Conservation (phyloP, 1,140 invertebrate genomes). For the Bombus polaris region DNA sequence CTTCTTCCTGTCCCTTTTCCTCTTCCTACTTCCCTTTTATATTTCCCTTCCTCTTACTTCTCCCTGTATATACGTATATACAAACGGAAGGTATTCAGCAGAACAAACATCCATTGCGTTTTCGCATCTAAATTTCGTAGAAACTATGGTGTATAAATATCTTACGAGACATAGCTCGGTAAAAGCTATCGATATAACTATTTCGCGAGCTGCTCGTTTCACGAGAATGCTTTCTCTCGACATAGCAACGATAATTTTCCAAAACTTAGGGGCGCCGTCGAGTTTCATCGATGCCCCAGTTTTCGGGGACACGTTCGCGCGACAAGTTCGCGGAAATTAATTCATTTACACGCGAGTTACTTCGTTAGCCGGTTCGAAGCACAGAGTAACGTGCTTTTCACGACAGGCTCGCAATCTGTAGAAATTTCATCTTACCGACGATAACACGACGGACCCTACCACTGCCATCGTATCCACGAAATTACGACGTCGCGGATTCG, state of each 20-base stretch:
- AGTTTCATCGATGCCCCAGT: conserved; percentile 1
- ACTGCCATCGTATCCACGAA: background rate
- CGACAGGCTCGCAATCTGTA: conserved; percentile 25
- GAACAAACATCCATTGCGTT: no score
- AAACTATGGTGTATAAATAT: background rate
- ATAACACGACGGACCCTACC: conserved; percentile 13
- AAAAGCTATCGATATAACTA: background rate
- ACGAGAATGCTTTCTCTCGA: background rate
- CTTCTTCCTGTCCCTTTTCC: background rate
- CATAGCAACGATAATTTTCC: background rate
- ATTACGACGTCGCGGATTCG: conserved; percentile 50
- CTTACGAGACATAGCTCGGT: background rate
- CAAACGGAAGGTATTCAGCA: no score
- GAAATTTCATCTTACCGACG: conserved; percentile 51
- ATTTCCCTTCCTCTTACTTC: no score
- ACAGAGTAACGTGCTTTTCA: background rate
- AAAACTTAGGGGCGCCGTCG: background rate
- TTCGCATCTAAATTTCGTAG: no score
- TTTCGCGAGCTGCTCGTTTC: no score
- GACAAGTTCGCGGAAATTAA: conserved; percentile 10
- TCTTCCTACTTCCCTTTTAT: no score
- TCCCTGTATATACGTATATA: no score
- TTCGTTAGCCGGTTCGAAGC: background rate
- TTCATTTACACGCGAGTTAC: conserved; percentile 34
- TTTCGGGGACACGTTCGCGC: background rate